Base-by-base conservation (phyloP, 2,113 vertebrate genomes). In the Microcebus jonahi region DNA sequence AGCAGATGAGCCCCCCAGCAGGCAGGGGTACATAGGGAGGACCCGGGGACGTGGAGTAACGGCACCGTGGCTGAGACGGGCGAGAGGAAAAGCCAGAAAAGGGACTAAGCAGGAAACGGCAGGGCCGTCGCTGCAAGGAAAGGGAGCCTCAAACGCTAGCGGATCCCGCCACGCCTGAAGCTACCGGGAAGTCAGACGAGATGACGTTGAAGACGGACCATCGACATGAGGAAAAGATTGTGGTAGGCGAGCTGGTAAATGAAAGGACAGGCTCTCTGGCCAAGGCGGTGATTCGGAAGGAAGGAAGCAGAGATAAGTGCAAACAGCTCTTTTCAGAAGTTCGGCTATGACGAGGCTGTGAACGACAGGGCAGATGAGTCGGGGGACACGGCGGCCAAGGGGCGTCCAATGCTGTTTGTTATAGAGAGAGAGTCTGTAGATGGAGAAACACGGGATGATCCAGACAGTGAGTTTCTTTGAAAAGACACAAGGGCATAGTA, bases 11-110 rank as follows among this genome's bases (percentile, higher is more conserved):
- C n/a, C 5, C 0, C 12, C n/a, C 34, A 42, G 70, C 45, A 63
- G 29, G 2, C 0, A 25, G 18, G 3, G 6, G 11, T 7, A 17
- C 17, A 8, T 1, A 3, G 11, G 18, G 42, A 42, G 27, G 79
- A 61, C n/a, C 8, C 0, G 1, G 59, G 53, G 17, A 7, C 17
- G 6, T 8, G 0, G 7, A 42, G 7, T 23, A 23, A 5, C 1
- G 39, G 5, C 1, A 8, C 11, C 17, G 1, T 7, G 6, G 11
- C 3, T 85, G 21, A 42, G 59, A 9, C 1, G n/a, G 15, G 57
- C 68, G 13, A 71, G 17, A 7, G 36, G 17, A 59, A 76, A 48
- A 50, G 29, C 1, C 57, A 31, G 21, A 20, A n/a, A 45, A 59
- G 8, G n/a, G 23, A n/a, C 6, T 0, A 6, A 39, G 67, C 42